A percentile compares a stretch with the other conserved stretches of the same genome.
Conservation (phyloP, 2,113 vertebrate genomes). For the Zonotrichia leucophrys region DNA sequence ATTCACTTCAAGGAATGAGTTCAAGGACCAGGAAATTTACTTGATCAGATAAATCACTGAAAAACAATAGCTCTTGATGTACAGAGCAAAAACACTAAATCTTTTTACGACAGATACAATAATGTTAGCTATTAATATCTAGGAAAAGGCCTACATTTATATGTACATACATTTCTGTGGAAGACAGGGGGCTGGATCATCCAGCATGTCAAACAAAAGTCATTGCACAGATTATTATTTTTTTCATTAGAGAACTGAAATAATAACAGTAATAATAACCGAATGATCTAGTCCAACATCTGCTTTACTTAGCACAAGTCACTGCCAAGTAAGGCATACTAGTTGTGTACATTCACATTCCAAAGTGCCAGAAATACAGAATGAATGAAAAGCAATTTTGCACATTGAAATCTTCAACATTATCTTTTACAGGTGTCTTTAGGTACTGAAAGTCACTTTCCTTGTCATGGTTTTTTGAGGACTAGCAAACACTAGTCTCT, state of each 20-base stretch:
- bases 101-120: not conserved
- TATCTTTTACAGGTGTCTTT: not conserved
- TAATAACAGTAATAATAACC: not conserved
- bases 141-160: not conserved
- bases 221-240: not conserved
- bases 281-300: not conserved
- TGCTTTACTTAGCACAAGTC: not conserved
- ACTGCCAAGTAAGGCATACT: not conserved
- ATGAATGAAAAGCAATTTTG: not conserved
- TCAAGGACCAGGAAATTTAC: not conserved
- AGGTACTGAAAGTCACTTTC: not conserved
- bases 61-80: not conserved
- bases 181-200: not conserved
- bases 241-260: not conserved
- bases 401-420: not conserved
- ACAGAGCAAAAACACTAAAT: not conserved
- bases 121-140: not conserved
- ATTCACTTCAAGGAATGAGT: not conserved
- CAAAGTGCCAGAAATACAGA: not conserved
- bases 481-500: not conserved
- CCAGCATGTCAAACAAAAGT: not conserved
- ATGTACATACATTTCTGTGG: not conserved
- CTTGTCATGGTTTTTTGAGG: not conserved
- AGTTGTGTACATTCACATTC: not conserved
- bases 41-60: not conserved